These are phyloP conservation scores for Astreopora myriophthalma DNA, from an alignment of 64 coral and sea anemone species.

Conservation along the genomic window DNA sequence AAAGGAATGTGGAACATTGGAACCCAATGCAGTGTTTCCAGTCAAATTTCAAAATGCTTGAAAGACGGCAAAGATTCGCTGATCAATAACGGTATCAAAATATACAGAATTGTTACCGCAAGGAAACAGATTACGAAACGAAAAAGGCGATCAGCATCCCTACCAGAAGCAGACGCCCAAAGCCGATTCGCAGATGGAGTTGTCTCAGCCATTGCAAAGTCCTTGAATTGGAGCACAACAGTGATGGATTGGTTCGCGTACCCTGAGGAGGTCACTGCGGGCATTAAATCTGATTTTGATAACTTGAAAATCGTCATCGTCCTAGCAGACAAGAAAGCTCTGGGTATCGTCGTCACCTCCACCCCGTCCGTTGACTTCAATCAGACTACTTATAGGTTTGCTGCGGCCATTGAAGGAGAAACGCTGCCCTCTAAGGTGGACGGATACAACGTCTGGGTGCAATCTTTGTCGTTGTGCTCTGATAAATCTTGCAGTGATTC, in stretches of 20 bases:
- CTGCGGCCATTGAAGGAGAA: conserved; percentile 34
- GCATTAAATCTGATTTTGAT: background rate
- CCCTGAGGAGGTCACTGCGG: background rate
- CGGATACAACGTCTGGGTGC: conserved; percentile 43
- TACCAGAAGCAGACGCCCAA: conserved; percentile 11
- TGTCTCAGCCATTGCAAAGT: background rate
- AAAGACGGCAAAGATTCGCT: background rate
- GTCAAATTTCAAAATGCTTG: background rate
- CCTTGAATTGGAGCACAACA: conserved; percentile 6
- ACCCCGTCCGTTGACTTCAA: conserved; percentile 10
- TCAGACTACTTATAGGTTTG: background rate
- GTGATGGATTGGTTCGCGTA: conserved; percentile 49
- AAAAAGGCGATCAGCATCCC: background rate
- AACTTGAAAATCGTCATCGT: background rate
- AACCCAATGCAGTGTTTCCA: background rate
- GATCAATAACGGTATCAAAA: background rate
- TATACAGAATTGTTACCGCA: background rate
- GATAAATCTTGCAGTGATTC: conserved; percentile 11
- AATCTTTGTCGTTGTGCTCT: conserved; percentile 21
- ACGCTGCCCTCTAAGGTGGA: conserved; percentile 7
- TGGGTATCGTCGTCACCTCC: background rate
- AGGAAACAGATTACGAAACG: background rate
- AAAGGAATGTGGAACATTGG: conserved; percentile 46
- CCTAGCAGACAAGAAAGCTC: conserved; percentile 39
- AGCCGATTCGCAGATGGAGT: conserved; percentile 23